Evolutionary conservation across 2,888 invertebrate genomes (phyloP).

Genomic region (Andrena praecox): DNA sequence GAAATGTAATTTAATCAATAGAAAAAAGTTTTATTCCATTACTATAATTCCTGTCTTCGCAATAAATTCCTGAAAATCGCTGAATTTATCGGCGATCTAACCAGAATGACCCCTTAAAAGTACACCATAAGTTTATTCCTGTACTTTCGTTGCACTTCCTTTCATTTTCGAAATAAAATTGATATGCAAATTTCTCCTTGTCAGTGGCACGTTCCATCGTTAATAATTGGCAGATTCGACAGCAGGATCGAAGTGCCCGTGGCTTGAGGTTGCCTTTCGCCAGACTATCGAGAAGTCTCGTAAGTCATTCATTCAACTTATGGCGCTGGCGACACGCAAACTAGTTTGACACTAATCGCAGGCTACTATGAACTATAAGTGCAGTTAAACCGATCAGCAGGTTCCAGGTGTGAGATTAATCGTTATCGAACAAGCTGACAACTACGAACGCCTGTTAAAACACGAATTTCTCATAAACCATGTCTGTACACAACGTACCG

Average conservation of each 20-base stretch:
- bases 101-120: no score
- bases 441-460: not conserved
- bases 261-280: not conserved
- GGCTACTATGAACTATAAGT: slow-evolving; percentile 12
- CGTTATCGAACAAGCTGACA: not conserved
- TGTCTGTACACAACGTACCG: not conserved
- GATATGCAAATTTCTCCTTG: not conserved
- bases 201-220: not conserved
- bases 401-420: slow-evolving; percentile 1
- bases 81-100: no score
- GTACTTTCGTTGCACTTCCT: not conserved
- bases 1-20: no score
- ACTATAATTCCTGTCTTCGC: no score
- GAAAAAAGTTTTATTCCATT: no score
- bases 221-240: not conserved
- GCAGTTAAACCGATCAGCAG: slow-evolving; percentile 15
- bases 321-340: slow-evolving; percentile 21
- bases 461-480: not conserved
- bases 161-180: not conserved
- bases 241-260: not conserved
- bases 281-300: not conserved
- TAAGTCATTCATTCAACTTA: slow-evolving; percentile 15
- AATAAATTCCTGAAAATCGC: no score
- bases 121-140: no score
- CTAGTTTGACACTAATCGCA: slow-evolving; percentile 12